Conservation (phyloP, 2,113 vertebrate genomes). For the Aythya baeri region DNA sequence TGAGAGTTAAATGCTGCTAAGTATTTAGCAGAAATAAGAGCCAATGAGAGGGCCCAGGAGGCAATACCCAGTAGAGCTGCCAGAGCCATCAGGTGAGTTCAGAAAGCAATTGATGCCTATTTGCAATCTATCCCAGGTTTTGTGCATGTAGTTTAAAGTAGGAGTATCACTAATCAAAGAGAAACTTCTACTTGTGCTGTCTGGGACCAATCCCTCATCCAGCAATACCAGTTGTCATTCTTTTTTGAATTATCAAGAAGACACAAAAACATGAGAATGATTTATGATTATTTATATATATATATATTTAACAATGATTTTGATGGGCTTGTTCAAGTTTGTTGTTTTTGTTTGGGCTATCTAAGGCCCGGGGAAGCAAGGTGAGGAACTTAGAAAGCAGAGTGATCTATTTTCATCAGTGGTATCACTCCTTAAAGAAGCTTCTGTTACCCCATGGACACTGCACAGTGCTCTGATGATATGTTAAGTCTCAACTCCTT, state of each 20-base stretch:
- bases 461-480: rapidly evolving
- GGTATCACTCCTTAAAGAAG: not conserved
- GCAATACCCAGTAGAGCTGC: not conserved
- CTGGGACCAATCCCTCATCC: not conserved
- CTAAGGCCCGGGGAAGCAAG: not conserved
- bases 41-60: not conserved
- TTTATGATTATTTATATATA: too few relatives aligned
- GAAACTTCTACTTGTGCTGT: not conserved
- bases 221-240: rapidly evolving
- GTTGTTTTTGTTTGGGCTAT: not conserved
- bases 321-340: not conserved
- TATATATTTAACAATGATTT: not conserved
- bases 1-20: not conserved
- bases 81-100: not conserved
- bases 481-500: not conserved
- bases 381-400: not conserved
- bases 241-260: not conserved
- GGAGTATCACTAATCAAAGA: not conserved
- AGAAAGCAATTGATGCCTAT: not conserved
- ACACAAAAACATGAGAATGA: not conserved
- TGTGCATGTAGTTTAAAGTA: not conserved
- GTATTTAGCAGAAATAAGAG: not conserved
- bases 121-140: not conserved
- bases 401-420: not conserved
- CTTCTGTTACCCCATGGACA: not conserved